phyloP scores from a whole-genome alignment of 2,888 invertebrate species.

The Parasteatoda lunata region DNA sequence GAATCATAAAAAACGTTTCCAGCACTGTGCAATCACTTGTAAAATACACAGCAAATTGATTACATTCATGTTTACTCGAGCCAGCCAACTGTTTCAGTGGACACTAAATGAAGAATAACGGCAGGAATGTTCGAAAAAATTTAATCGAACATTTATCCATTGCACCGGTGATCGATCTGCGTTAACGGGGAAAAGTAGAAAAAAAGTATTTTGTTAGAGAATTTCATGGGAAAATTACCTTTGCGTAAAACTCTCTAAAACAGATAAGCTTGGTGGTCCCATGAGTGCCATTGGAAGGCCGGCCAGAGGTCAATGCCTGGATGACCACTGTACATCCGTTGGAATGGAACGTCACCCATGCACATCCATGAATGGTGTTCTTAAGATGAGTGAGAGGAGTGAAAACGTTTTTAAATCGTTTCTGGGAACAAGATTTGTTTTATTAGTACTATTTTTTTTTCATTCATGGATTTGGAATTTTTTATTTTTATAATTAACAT shows the following conservation, averaged over 20 bases:
- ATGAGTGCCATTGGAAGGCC: constrained; percentile 30
- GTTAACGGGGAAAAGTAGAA: not conserved
- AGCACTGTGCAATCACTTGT: too few species aligned
- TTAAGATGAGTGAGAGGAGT: too few species aligned
- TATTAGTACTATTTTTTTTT: too few species aligned
- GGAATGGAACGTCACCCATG: constrained; percentile 62
- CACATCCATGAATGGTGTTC: constrained; percentile 4
- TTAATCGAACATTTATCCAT: not conserved
- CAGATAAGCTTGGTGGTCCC: constrained; percentile 49
- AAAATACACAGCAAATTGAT: not conserved
- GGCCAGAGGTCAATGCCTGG: constrained; percentile 62
- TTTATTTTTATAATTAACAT: too few species aligned
- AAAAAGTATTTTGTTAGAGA: constrained; percentile 13
- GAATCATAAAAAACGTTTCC: too few species aligned
- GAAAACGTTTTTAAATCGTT: too few species aligned
- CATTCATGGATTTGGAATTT: too few species aligned
- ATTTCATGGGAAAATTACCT: constrained; percentile 63
- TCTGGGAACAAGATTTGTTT: too few species aligned
- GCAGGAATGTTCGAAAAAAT: constrained; percentile 3
- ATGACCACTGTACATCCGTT: constrained; percentile 58
- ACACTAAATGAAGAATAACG: not conserved
- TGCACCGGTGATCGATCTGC: not conserved
- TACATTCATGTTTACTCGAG: not conserved
- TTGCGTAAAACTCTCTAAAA: constrained; percentile 31
- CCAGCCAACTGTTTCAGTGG: not conserved